Evolutionary conservation across 2,113 vertebrate genomes (phyloP), one percentile per base, ranked within the genome.

Genomic region (Anolis sagrei): DNA sequence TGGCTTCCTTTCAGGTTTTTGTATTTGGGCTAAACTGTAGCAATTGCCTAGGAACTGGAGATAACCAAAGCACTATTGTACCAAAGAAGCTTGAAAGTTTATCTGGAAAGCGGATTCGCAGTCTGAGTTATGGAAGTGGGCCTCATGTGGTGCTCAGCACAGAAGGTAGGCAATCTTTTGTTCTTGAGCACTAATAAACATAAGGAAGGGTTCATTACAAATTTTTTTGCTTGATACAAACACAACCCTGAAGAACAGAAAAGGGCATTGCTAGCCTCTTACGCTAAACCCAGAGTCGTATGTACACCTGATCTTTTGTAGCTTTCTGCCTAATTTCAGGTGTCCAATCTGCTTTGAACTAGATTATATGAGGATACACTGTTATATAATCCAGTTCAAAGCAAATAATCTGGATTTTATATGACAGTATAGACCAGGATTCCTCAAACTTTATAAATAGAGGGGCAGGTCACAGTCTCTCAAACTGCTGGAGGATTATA

Each of bases 11-110:
- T 64, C 94, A 99, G 99, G 98, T 99, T 84, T 98, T 96, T 93
- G 98, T 97, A 78, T 97, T 99, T 94, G 99, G 99, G 51, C 89
- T 99, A 92, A 99, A 99, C 96, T 99, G 97, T 93, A 99, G 98
- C 92, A 99, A 98, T 95, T 99, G 98, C 90, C 94, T 99, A 93
- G 98, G 99, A 82, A 99, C 97, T 72, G 98, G 98, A 87, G 99
- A 99, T 96, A 98, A 97, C 92, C 97, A 97, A 90, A 99, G 98
- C 95, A 98, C 97, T 39, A 97, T 99, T 72, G 92, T 97, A 39
- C 98, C 98, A 85, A 99, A 98, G 96, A 99, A 98, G 92, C 94
- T 99, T 89, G 98, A 99, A 93, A 94, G 95, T 73, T 96, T 99
- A 86, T 98, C 97, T 74, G 98, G 98, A 82, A 99, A 97, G 95